Conservation (phyloP, 2,888 invertebrate genomes). For the Polydrusus pterygomalis region DNA sequence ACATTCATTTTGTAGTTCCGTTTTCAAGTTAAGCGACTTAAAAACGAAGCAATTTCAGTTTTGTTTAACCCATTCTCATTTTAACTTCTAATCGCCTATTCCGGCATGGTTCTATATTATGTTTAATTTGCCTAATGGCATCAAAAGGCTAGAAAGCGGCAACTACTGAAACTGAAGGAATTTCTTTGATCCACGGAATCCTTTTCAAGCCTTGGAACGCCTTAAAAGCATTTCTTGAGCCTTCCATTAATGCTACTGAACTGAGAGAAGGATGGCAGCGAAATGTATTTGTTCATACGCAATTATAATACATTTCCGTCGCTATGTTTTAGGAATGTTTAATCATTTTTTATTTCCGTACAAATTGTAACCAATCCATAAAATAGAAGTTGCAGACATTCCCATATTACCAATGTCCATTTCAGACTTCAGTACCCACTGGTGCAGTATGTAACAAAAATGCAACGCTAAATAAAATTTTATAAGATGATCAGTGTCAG, state of each 20-base stretch:
- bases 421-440: too few relatives aligned
- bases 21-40: too few relatives aligned
- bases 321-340: background rate
- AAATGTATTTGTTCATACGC: constrained; percentile 11
- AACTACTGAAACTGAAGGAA: constrained; percentile 20
- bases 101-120: constrained; percentile 4
- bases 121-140: constrained; percentile 23
- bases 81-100: constrained; percentile 3
- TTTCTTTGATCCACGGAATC: constrained; percentile 23
- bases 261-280: background rate
- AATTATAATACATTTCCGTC: constrained; percentile 6
- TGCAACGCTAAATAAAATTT: too few relatives aligned
- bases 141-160: constrained; percentile 9
- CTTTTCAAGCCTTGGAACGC: constrained; percentile 13
- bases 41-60: too few relatives aligned
- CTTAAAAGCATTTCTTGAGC: constrained; percentile 23
- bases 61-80: background rate
- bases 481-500: too few relatives aligned
- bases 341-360: too few relatives aligned
- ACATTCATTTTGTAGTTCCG: too few relatives aligned
- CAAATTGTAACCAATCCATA: too few relatives aligned
- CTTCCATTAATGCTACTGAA: background rate
- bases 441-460: too few relatives aligned
- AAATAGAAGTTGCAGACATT: too few relatives aligned
- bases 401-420: too few relatives aligned